phyloP scores from a whole-genome alignment of 1,140 invertebrate species.

The Sitobion miscanthi region DNA sequence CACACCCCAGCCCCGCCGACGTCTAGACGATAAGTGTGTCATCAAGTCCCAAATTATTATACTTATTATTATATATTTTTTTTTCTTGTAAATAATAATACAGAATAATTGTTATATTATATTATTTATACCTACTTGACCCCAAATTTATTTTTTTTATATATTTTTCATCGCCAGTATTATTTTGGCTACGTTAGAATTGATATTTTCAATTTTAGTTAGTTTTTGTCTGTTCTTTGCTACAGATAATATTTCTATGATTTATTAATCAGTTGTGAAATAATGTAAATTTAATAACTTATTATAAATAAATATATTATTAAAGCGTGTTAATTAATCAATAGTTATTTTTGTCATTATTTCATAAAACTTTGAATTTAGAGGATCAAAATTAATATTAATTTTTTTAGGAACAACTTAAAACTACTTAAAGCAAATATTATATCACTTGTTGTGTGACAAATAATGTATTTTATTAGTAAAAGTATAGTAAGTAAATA shows the following conservation, averaged over 20 bases:
- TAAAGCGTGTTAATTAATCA: slow-evolving; percentile 36
- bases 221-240: slow-evolving; percentile 35
- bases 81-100: slow-evolving; percentile 49
- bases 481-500: background rate
- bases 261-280: slow-evolving; percentile 40
- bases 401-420: background rate
- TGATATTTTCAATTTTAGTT: background rate
- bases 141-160: slow-evolving; percentile 34
- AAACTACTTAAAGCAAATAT: background rate
- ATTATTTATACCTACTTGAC: slow-evolving; percentile 52
- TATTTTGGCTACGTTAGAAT: slow-evolving; percentile 29
- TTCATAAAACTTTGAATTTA: background rate
- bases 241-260: slow-evolving; percentile 25
- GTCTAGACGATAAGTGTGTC: slow-evolving; percentile 60
- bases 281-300: slow-evolving; percentile 57
- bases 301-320: slow-evolving; percentile 51
- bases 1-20: slow-evolving; percentile 79
- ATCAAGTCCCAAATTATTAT: slow-evolving; percentile 48
- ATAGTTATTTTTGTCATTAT: slow-evolving; percentile 28
- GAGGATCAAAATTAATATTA: slow-evolving; percentile 15
- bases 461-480: background rate
- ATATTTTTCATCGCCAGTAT: slow-evolving; percentile 49
- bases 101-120: slow-evolving; percentile 51
- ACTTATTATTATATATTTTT: slow-evolving; percentile 14
- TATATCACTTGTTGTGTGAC: background rate